Evolutionary conservation across 2,113 vertebrate genomes (phyloP).

Genomic region (Burhinus bistriatus): DNA sequence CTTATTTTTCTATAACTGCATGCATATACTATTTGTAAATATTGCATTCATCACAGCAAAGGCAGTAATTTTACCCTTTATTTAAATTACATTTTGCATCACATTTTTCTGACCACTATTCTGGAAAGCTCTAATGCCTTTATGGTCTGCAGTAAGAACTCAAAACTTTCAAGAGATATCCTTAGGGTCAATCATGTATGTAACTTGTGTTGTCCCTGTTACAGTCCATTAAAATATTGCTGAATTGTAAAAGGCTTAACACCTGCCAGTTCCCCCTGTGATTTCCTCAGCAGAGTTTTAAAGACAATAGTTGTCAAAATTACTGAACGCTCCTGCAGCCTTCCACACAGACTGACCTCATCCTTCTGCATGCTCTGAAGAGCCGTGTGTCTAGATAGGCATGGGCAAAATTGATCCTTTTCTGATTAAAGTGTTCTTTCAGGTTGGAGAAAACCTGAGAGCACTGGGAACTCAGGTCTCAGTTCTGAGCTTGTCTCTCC

Average conservation of each 20-base stretch:
- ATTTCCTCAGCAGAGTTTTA: not conserved
- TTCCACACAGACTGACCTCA: not conserved
- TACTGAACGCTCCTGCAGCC: not conserved
- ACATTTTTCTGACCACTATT: not conserved
- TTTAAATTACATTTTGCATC: not conserved
- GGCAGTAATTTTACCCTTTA: not conserved
- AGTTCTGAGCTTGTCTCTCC: not conserved
- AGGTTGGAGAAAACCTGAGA: not conserved
- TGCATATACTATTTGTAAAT: not conserved
- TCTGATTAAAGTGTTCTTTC: not conserved
- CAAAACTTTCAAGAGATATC: not conserved
- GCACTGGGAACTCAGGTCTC: not conserved
- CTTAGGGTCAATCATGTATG: not conserved
- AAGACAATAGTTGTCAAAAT: not conserved
- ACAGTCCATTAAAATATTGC: not conserved
- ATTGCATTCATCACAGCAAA: not conserved
- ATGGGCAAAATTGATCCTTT: not conserved
- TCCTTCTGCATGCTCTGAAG: not conserved
- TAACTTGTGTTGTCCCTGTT: not conserved
- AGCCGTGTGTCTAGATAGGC: rapidly evolving
- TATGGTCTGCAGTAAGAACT: not conserved
- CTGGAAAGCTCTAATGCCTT: not conserved
- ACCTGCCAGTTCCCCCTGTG: not conserved
- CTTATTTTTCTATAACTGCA: not conserved
- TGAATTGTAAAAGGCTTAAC: not conserved